Evolutionary conservation across 2,888 invertebrate species (phyloP).

Genomic region (Molanna angustata): DNA sequence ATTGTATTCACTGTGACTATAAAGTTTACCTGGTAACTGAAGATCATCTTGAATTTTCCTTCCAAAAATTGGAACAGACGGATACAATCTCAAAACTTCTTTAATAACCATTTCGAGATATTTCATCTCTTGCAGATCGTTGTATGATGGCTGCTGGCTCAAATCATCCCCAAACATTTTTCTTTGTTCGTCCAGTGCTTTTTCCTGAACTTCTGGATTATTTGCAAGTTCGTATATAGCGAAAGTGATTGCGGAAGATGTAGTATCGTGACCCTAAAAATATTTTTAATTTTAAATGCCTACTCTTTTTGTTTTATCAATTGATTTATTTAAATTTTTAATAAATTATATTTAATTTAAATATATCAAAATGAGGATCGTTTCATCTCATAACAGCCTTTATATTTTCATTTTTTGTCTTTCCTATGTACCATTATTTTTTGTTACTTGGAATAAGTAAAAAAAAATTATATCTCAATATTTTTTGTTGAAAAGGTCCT

Average conservation of each 20-base stretch:
- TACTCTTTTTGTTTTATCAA: neutral
- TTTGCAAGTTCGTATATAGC: slow-evolving; percentile 44
- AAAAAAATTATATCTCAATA: no score
- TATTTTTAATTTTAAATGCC: neutral
- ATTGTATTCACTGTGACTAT: no score
- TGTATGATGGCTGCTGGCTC: slow-evolving; percentile 5
- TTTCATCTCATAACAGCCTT: no score
- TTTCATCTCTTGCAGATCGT: slow-evolving; percentile 32
- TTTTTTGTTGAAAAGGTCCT: no score
- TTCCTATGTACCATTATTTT: no score
- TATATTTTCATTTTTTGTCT: no score
- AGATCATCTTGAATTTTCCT: slow-evolving; percentile 34
- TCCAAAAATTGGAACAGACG: slow-evolving; percentile 35
- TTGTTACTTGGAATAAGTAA: no score
- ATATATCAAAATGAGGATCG: neutral
- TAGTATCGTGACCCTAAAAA: slow-evolving; percentile 50
- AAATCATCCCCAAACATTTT: slow-evolving; percentile 17
- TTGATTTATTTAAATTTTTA: no score
- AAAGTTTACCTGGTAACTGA: slow-evolving; percentile 25
- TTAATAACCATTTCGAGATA: slow-evolving; percentile 36
- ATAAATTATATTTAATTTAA: no score
- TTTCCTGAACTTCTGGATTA: slow-evolving; percentile 43
- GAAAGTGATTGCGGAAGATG: slow-evolving; percentile 47
- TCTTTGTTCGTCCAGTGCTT: slow-evolving; percentile 20
- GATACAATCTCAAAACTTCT: slow-evolving; percentile 36